These are phyloP conservation scores for Torymus aiolomorphi DNA, from an alignment of 2,888 invertebrate species.

Conservation along the genomic window DNA sequence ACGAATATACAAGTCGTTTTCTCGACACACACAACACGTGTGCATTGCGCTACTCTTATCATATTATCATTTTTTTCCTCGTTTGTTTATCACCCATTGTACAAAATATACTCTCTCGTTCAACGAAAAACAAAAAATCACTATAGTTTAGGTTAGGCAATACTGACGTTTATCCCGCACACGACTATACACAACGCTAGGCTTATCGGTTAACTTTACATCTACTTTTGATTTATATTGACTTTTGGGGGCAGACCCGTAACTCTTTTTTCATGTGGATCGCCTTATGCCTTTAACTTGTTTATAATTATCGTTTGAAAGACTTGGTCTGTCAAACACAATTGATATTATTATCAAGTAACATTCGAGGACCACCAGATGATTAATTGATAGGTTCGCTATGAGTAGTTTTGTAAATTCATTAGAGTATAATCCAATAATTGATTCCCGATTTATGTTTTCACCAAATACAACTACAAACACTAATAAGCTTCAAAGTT, in stretches of 20 bases:
- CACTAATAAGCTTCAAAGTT: too few relatives aligned
- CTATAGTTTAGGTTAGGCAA: conserved; percentile 47
- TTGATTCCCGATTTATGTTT: too few relatives aligned
- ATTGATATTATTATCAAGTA: not conserved
- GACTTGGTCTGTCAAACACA: not conserved
- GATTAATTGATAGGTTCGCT: too few relatives aligned
- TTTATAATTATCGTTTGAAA: conserved; percentile 3
- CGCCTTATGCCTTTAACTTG: not conserved
- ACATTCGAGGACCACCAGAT: not conserved
- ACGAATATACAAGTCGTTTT: conserved; percentile 37
- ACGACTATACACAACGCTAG: conserved; percentile 44
- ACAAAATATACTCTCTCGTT: conserved; percentile 55
- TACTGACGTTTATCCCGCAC: conserved; percentile 51
- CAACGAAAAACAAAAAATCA: conserved; percentile 44
- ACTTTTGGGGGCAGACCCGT: conserved; percentile 41
- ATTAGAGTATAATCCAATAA: too few relatives aligned
- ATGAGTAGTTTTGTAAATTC: too few relatives aligned
- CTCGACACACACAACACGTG: conserved; percentile 12
- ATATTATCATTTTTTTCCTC: not conserved
- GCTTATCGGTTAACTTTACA: conserved; percentile 42
- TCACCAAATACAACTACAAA: too few relatives aligned
- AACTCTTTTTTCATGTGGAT: not conserved
- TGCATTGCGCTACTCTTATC: not conserved
- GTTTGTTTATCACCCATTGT: conserved; percentile 18
- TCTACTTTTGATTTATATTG: conserved; percentile 52